Evolutionary conservation across 2,113 vertebrate species (phyloP).

Genomic region (Channa argus): DNA sequence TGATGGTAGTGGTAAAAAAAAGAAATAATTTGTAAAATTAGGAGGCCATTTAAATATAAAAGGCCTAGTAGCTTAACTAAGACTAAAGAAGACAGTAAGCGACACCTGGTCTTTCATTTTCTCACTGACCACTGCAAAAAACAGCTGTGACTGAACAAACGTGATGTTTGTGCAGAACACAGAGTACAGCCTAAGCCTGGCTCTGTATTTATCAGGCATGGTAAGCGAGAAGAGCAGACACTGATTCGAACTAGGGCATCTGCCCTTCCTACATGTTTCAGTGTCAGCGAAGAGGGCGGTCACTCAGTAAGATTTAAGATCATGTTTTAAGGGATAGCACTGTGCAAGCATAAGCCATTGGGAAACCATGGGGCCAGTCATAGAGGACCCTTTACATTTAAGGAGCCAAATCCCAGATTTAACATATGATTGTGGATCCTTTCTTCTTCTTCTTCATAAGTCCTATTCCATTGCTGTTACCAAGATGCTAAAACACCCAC

Average conservation of each 20-base stretch:
- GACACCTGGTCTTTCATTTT: constrained; percentile 5
- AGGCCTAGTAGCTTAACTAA: neutral
- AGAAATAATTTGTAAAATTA: no score
- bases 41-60: neutral
- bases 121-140: neutral
- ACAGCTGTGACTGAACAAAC: neutral
- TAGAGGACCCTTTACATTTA: constrained; percentile 16
- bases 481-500: no score
- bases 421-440: neutral
- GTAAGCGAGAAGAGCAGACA: constrained; percentile 22
- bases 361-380: constrained; percentile 32
- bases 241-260: constrained; percentile 46
- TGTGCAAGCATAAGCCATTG: constrained; percentile 1
- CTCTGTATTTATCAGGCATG: constrained; percentile 30
- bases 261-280: constrained; percentile 42
- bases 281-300: constrained; percentile 43
- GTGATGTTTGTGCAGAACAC: constrained; percentile 8
- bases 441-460: constrained; percentile 1
- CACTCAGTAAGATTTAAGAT: constrained; percentile 49
- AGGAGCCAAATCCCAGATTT: constrained; percentile 1
- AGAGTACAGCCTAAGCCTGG: constrained; percentile 20
- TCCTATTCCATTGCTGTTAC: no score
- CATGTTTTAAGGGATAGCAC: constrained; percentile 51
- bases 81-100: neutral
- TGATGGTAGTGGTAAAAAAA: no score